Base-by-base conservation (phyloP, 2,888 invertebrate species). In the Eupsilia transversa region DNA sequence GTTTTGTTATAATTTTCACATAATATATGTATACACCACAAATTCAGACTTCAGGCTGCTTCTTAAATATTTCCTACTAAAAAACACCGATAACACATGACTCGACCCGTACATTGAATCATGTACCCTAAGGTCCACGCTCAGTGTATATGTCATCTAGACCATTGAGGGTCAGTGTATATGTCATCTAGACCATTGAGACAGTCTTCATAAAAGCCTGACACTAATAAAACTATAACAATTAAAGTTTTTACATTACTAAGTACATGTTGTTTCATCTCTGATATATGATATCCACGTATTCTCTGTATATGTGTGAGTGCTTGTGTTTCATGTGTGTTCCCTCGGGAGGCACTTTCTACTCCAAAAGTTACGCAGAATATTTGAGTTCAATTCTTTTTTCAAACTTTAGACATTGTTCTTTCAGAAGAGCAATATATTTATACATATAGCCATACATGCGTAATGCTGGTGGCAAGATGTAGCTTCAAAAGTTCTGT, bases 281-380 rank as follows among this genome's bases (percentile, higher is more conserved):
- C 1, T 33, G 20, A 56, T 67, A 10, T 63, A 72, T 63, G 57
- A 67, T 60, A 65, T 38, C 35, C 68, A 57, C 83, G 64, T 72
- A 14, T 27, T 35, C 27, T 14, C 41, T 35, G 46, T 67, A 54
- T 63, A n/a, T 59, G 33, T 38, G 56, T 1, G 56, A 46, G 60
- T 14, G 66, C 63, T 67, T 60, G 78, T 65, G 59, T 72, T 61
- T 35, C 61, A 27, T 14, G 57, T 27, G 46, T 64, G 64, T 43
- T 72, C 80, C 79, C 83, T 17, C 27, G 73, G 59, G 83, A 73
- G 49, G n/a, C 57, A 80, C 73, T 72, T 61, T 33, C 49, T 59
- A 71, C 77, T 82, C 78, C 52, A 72, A 79, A 71, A 79, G 79
- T 73, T 71, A 64, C 73, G 70, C 56, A 64, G 14, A 78, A 73